Conservation (phyloP, 2,113 vertebrate species). For the Thomomys bottae region DNA sequence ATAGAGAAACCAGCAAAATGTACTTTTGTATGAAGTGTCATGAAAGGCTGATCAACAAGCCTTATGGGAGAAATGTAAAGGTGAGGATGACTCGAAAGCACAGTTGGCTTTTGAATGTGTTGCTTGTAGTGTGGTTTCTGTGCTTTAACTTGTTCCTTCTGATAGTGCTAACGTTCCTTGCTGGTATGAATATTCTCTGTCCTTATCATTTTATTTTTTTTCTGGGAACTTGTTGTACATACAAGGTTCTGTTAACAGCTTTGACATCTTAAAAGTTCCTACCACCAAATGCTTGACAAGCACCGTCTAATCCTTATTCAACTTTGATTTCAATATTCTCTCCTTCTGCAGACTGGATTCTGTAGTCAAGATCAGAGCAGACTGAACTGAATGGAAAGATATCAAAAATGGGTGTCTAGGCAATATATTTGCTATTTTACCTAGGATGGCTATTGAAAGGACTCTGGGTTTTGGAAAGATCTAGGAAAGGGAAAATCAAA, state of each 20-base stretch:
- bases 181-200: constrained; percentile 43
- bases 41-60: background rate
- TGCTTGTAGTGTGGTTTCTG: background rate
- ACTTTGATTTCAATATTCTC: background rate
- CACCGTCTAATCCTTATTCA: constrained; percentile 12
- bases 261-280: constrained; percentile 64
- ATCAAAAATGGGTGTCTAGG: background rate
- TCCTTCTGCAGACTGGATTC: background rate
- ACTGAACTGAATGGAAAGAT: background rate
- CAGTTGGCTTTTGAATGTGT: constrained; percentile 5
- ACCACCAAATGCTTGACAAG: constrained; percentile 63
- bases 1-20: background rate
- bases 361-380: background rate
- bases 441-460: background rate
- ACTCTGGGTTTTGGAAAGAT: background rate
- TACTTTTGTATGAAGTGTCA: background rate
- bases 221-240: constrained; percentile 64
- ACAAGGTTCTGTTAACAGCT: constrained; percentile 56
- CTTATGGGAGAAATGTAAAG: background rate
- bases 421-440: background rate
- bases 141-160: background rate
- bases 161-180: constrained; percentile 37
- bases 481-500: background rate
- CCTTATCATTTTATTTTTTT: constrained; percentile 58
- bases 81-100: background rate